Evolutionary conservation across 1,140 invertebrate species (phyloP).

Genomic region (Drosophila nikananu): DNA sequence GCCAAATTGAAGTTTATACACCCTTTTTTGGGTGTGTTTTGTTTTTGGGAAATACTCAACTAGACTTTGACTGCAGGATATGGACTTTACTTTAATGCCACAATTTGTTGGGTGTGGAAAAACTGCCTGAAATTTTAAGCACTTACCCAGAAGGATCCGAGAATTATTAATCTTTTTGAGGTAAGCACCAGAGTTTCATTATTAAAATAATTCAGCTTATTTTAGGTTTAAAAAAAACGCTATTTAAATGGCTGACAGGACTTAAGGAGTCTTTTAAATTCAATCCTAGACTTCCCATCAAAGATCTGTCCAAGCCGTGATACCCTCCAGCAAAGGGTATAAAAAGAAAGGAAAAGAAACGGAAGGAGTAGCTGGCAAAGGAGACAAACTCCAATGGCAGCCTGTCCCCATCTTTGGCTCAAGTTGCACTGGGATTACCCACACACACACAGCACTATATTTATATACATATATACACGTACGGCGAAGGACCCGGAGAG

Average conservation of each 20-base stretch:
- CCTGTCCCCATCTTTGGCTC: slow-evolving; percentile 74
- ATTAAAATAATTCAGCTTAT: neutral
- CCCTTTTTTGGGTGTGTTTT: neutral
- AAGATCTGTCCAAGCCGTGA: neutral
- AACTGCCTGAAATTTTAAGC: neutral
- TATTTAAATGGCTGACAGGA: neutral
- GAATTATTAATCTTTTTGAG: neutral
- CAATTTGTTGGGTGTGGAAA: neutral
- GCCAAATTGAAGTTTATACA: slow-evolving; percentile 15
- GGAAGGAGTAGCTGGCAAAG: slow-evolving; percentile 32
- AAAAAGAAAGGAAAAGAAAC: slow-evolving; percentile 34
- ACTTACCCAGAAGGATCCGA: neutral
- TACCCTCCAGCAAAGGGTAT: slow-evolving; percentile 19
- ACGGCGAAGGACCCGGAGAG: neutral
- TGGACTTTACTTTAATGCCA: neutral
- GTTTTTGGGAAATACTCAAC: neutral
- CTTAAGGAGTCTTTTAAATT: neutral
- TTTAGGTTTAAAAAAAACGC: neutral
- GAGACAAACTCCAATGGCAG: slow-evolving; percentile 60
- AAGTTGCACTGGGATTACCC: slow-evolving; percentile 79
- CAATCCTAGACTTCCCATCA: neutral
- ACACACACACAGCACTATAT: slow-evolving; percentile 21
- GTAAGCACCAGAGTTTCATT: no score
- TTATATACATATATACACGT: slow-evolving; percentile 37
- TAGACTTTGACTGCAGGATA: neutral